phyloP scores from a whole-genome alignment of 2,113 vertebrate genomes.

The Lagopus muta region DNA sequence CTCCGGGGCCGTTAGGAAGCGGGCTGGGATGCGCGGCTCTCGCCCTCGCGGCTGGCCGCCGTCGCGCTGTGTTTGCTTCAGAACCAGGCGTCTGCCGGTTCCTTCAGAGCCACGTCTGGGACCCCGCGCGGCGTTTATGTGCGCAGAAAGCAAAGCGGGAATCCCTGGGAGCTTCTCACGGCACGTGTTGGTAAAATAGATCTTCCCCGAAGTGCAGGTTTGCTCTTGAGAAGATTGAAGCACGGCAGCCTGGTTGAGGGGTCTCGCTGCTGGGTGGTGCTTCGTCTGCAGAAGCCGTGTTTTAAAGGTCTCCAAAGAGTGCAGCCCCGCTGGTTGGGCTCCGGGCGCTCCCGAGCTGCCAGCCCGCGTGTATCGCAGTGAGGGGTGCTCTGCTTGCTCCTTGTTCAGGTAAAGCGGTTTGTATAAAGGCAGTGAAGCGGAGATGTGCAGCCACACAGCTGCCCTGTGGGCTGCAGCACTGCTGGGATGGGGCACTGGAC shows the following conservation, averaged over 20 bases:
- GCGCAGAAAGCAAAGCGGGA: neutral
- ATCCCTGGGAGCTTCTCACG: slow-evolving; percentile 14
- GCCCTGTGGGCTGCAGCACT: too few species aligned
- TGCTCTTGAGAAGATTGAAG: neutral
- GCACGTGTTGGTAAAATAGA: neutral
- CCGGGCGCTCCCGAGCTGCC: neutral
- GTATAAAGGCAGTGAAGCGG: neutral
- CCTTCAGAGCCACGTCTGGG: neutral
- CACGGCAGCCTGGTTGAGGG: neutral
- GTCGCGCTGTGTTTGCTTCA: slow-evolving; percentile 18
- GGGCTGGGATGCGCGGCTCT: neutral
- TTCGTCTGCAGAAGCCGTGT: neutral
- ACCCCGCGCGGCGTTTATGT: neutral
- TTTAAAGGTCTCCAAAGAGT: neutral
- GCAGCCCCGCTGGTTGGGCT: neutral
- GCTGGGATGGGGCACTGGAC: too few species aligned
- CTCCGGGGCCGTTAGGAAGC: neutral
- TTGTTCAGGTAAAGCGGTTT: neutral
- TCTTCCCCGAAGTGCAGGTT: neutral
- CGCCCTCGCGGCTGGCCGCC: neutral
- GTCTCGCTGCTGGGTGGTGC: neutral
- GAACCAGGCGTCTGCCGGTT: neutral
- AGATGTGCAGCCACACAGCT: neutral
- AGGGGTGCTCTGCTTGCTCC: neutral
- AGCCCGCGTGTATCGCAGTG: accelerated